Evolutionary conservation across 2,113 vertebrate species (phyloP).

Genomic region (Uria aalge): DNA sequence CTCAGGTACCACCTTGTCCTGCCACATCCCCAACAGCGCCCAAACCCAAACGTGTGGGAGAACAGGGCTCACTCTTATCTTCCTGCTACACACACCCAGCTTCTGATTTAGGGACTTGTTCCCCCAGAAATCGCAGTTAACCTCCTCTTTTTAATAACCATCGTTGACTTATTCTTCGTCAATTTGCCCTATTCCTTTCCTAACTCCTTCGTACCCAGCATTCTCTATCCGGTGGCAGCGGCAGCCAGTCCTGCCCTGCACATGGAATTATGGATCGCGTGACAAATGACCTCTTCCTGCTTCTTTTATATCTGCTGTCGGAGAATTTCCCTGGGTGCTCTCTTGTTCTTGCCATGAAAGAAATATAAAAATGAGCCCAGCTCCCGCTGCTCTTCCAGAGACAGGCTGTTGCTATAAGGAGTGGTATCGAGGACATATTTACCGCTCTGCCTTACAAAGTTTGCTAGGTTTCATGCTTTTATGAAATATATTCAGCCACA

Average conservation of each 20-base stretch:
- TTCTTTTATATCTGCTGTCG: background rate
- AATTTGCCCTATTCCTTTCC: background rate
- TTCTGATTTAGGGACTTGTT: background rate
- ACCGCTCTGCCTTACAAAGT: background rate
- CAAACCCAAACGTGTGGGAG: fast-evolving
- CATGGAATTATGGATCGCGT: fast-evolving
- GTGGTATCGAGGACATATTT: background rate
- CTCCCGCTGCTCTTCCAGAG: background rate
- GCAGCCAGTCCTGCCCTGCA: background rate
- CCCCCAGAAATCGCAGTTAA: background rate
- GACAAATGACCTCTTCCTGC: background rate
- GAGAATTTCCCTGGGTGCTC: background rate
- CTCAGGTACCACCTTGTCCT: background rate
- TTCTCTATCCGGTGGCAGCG: fast-evolving
- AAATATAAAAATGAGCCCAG: fast-evolving
- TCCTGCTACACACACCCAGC: background rate
- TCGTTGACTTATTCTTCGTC: fast-evolving
- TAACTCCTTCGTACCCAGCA: fast-evolving
- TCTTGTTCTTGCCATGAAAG: background rate
- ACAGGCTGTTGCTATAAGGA: background rate
- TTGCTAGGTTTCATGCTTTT: background rate
- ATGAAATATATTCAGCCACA: background rate
- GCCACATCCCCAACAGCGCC: fast-evolving
- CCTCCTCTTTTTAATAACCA: background rate
- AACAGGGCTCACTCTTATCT: fast-evolving